A percentile compares a stretch with the other conserved stretches of the same genome.
phyloP scores from a whole-genome alignment of 2,888 invertebrate genomes.

The Physocephala rufipes region DNA sequence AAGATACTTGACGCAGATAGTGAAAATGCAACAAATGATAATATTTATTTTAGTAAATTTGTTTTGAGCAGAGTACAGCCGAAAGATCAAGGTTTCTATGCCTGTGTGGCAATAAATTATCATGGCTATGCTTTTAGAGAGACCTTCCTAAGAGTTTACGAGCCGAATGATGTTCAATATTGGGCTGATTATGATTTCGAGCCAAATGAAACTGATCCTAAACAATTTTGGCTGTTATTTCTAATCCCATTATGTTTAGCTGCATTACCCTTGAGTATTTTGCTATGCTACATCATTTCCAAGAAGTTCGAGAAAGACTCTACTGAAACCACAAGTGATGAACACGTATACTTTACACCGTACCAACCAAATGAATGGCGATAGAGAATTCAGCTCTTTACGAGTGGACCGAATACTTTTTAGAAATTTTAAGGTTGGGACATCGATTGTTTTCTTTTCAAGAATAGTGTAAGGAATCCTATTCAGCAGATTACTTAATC shows the following conservation, averaged over 20 bases:
- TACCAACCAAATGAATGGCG: too few species aligned
- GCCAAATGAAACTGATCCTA: conserved; percentile 45
- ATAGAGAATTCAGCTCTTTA: too few species aligned
- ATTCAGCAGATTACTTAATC: too few species aligned
- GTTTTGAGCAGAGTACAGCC: conserved; percentile 57
- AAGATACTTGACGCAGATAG: conserved; percentile 56
- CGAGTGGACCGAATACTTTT: too few species aligned
- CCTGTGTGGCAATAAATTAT: conserved; percentile 63
- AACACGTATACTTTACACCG: conserved; percentile 21
- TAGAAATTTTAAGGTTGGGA: too few species aligned
- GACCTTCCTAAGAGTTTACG: conserved; percentile 55
- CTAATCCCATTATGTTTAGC: conserved; percentile 62
- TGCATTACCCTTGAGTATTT: conserved; percentile 58
- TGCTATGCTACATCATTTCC: conserved; percentile 57
- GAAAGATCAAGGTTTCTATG: conserved; percentile 60
- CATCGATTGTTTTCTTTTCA: too few species aligned
- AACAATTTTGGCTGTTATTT: conserved; percentile 58
- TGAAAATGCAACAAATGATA: conserved; percentile 57
- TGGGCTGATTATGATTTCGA: conserved; percentile 53
- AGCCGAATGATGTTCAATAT: conserved; percentile 49
- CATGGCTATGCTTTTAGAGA: conserved; percentile 61
- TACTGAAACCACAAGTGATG: background rate
- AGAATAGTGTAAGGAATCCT: too few species aligned
- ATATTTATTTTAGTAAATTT: conserved; percentile 62
- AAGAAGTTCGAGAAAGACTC: conserved; percentile 48